A percentile compares a stretch with the other conserved stretches of the same genome.
Conservation (phyloP, 2,888 invertebrate genomes). For the Epicampocera succincta region DNA sequence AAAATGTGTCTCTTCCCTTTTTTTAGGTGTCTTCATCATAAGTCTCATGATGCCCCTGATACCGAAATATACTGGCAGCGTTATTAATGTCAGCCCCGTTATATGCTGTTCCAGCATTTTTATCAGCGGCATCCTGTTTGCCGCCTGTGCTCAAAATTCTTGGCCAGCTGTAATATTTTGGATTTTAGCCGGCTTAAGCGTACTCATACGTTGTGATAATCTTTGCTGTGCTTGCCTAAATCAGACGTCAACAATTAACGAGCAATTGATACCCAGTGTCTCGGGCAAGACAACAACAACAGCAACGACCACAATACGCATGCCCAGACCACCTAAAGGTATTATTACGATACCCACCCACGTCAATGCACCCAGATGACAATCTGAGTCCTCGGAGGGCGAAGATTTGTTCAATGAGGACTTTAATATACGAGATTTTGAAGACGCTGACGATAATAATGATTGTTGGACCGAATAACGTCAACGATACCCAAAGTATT, state of each 20-base stretch:
- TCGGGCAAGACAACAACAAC: constrained; percentile 76
- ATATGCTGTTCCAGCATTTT: constrained; percentile 77
- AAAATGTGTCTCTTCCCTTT: not conserved
- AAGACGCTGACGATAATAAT: constrained; percentile 72
- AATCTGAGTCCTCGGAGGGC: constrained; percentile 81
- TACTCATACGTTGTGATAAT: constrained; percentile 80
- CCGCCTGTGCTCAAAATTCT: constrained; percentile 78
- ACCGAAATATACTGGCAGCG: constrained; percentile 80
- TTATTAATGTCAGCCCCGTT: constrained; percentile 78
- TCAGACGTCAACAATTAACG: constrained; percentile 75
- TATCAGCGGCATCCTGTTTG: constrained; percentile 76
- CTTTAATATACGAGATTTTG: constrained; percentile 77
- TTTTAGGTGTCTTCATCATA: constrained; percentile 76
- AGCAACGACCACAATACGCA: constrained; percentile 78
- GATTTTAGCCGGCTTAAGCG: constrained; percentile 77
- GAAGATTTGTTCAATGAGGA: constrained; percentile 80
- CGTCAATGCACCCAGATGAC: constrained; percentile 80
- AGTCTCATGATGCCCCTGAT: constrained; percentile 80
- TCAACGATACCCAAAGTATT: too few relatives aligned
- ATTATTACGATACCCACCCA: constrained; percentile 77
- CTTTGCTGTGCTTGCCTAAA: constrained; percentile 81
- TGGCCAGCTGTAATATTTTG: constrained; percentile 81
- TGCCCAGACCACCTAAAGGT: constrained; percentile 78
- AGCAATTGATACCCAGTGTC: constrained; percentile 79
- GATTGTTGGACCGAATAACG: constrained; percentile 77